These are phyloP conservation scores for Procambarus virginalis DNA, from an alignment of 1,140 invertebrate species.

Conservation along the genomic window DNA sequence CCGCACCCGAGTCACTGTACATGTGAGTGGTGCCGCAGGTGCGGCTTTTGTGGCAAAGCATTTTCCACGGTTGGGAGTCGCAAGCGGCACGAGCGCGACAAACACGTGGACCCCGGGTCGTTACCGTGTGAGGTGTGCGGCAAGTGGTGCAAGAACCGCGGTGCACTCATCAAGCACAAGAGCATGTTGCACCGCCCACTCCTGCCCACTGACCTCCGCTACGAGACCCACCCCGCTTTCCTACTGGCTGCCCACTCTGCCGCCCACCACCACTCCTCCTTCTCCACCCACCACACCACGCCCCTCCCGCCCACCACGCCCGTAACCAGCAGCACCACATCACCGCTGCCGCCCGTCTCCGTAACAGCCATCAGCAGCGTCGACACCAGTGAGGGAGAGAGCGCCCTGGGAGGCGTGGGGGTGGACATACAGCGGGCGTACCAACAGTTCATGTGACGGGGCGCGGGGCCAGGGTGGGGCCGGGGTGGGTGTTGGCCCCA, in stretches of 20 bases:
- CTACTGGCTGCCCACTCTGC: constrained; percentile 31
- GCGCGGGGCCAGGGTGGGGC: constrained; percentile 42
- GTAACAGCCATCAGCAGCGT: background rate
- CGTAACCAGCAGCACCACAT: constrained; percentile 1
- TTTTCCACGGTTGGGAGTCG: constrained; percentile 67
- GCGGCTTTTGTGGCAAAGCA: constrained; percentile 68
- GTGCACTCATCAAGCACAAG: constrained; percentile 68
- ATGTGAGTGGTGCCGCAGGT: constrained; percentile 65
- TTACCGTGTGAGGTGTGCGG: constrained; percentile 68
- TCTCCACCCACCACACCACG: background rate
- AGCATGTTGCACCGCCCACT: constrained; percentile 59
- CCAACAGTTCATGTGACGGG: constrained; percentile 63
- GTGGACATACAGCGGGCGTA: constrained; percentile 46
- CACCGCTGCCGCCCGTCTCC: background rate
- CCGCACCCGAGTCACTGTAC: constrained; percentile 67
- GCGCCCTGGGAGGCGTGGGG: constrained; percentile 21
- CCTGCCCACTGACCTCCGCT: constrained; percentile 35
- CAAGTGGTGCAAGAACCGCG: constrained; percentile 70
- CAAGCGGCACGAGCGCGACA: constrained; percentile 64
- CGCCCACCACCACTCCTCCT: constrained; percentile 8
- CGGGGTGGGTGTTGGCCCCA: background rate
- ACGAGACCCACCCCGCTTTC: constrained; percentile 27
- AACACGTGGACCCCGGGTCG: constrained; percentile 56
- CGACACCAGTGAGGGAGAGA: background rate
- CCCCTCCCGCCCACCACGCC: background rate